These are phyloP conservation scores for Eremophila alpestris DNA, from an alignment of 2,797 vertebrate genomes.

Conservation along the genomic window DNA sequence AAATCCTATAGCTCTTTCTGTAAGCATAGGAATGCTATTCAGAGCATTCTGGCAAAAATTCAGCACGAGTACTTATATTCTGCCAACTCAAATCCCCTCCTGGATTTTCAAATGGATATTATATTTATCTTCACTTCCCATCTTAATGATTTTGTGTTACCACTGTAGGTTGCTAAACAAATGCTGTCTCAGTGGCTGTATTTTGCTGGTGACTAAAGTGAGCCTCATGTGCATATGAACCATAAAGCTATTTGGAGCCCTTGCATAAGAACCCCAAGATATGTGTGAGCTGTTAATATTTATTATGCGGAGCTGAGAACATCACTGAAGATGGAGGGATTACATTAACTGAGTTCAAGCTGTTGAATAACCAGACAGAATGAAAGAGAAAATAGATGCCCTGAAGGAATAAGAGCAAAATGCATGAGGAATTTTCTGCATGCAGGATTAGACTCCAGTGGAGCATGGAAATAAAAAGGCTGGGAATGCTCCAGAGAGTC, in stretches of 20 bases:
- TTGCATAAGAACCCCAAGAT: conserved; percentile 58
- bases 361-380: conserved; percentile 30
- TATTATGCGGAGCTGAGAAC: conserved; percentile 58
- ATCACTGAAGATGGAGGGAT: conserved; percentile 55
- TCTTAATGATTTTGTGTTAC: conserved; percentile 46
- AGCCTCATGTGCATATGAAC: background rate
- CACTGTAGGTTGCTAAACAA: conserved; percentile 60
- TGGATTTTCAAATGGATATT: conserved; percentile 43
- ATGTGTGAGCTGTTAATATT: conserved; percentile 62
- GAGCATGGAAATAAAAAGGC: conserved; percentile 32
- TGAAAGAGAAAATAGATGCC: conserved; percentile 60
- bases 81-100: conserved; percentile 48
- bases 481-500: background rate
- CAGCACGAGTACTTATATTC: background rate
- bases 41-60: conserved; percentile 50
- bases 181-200: conserved; percentile 41
- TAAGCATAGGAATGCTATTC: background rate
- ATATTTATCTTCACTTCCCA: conserved; percentile 35
- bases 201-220: background rate
- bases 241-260: conserved; percentile 45
- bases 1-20: conserved; percentile 31
- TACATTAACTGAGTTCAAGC: conserved; percentile 50
- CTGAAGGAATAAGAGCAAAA: conserved; percentile 53
- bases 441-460: conserved; percentile 44
- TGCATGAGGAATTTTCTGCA: conserved; percentile 46